Percentiles rank a stretch among this genome's conserved stretches.
Evolutionary conservation across 1,140 invertebrate species (phyloP).

Genomic region (Camponotus pennsylvanicus): DNA sequence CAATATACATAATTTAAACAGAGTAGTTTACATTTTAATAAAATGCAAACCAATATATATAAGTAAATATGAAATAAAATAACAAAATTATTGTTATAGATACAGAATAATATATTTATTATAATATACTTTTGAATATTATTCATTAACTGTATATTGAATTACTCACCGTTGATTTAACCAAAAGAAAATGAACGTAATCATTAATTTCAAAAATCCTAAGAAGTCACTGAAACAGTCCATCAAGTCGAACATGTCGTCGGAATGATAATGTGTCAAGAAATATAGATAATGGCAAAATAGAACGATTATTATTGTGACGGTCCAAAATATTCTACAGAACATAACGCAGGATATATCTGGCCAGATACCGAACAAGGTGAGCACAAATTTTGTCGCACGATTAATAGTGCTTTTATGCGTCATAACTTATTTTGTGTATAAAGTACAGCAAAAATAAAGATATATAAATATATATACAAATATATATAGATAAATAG

Average conservation of each 20-base stretch:
- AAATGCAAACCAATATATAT: too few relatives aligned
- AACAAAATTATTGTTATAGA: background rate
- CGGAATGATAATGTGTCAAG: background rate
- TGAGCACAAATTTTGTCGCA: background rate
- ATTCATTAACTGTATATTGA: background rate
- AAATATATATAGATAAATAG: too few relatives aligned
- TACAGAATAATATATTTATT: background rate
- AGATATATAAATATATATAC: too few relatives aligned
- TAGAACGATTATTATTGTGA: background rate
- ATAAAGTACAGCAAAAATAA: background rate
- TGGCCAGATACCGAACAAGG: background rate
- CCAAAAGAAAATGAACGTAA: background rate
- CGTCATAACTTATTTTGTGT: background rate
- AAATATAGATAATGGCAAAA: background rate
- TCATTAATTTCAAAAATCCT: background rate
- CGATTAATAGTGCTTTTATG: slow-evolving; percentile 14
- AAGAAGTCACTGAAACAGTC: slow-evolving; percentile 7
- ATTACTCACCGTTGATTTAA: slow-evolving; percentile 5
- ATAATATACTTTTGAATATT: background rate
- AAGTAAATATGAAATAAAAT: too few relatives aligned
- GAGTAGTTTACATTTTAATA: too few relatives aligned
- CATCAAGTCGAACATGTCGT: background rate
- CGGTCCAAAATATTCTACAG: background rate
- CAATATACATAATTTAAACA: too few relatives aligned
- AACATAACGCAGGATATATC: background rate